Base-by-base conservation (phyloP, 2,113 vertebrate species). In the Blennius ocellaris region DNA sequence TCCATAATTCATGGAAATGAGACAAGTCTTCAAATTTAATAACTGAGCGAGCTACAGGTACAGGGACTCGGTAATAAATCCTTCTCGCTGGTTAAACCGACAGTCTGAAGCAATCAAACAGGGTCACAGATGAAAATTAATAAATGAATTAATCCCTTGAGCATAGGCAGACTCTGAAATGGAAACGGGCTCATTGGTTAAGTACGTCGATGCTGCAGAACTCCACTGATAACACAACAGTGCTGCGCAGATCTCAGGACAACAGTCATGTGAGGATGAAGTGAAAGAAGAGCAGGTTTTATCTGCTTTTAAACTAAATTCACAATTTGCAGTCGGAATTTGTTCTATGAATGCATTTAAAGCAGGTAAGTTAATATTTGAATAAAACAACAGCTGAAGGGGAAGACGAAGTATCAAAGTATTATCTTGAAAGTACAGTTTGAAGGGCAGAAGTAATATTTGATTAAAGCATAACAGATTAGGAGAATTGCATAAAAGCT, bases 1-100 rank as follows among this genome's bases (percentile, higher is more conserved):
- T 90, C 60, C 85, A 87, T 89, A 91, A 86, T 84, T 80, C 71
- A 81, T 82, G 80, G 65, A 86, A 88, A 91, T 80, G 79, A 80
- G 84, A 60, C 73, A 77, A 48, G 75, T 81, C 44, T 48, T 82
- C 60, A 70, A 69, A 86, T 88, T 71, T 81, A 88, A 78, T 88
- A 72, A 75, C 41, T 21, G 48, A 63, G 70, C 14, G 63, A 87
- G 81, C 70, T 66, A 52, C 82, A 86, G 84, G 82, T 85, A 76
- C 52, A 51, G 37, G 60, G 41, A 64, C 17, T 51, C 38, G 12
- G 45, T 57, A 68, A 68, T 72, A 83, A 78, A 83, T 69, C 78
- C 9, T 0, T 15, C 16, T 82, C 57, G 69, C 57, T 63, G 75
- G 80, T 79, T 77, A 62, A 73, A 76, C 62, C 65, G 77, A 66